Percentiles rank a stretch among this genome's conserved stretches.
Evolutionary conservation across 2,797 vertebrate genomes (phyloP).

Genomic region (Choloepus didactylus): DNA sequence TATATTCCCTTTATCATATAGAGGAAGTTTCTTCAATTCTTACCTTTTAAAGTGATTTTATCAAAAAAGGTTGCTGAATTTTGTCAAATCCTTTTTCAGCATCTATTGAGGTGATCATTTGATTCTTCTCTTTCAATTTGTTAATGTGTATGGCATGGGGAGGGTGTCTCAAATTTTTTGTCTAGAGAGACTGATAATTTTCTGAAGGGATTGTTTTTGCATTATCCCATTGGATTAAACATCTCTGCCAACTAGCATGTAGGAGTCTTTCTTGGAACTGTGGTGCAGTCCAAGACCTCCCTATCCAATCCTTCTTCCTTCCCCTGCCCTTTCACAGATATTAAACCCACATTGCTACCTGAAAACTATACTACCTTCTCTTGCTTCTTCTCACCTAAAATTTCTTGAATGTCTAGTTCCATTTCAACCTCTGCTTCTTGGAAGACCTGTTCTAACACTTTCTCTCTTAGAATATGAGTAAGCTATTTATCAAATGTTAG

Average conservation of each 20-base stretch:
- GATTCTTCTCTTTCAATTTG: no score
- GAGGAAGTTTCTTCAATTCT: no score
- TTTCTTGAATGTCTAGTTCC: not conserved
- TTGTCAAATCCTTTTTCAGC: no score
- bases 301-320: not conserved
- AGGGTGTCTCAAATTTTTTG: not conserved
- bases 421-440: not conserved
- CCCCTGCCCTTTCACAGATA: not conserved
- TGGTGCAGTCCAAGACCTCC: not conserved
- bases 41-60: no score
- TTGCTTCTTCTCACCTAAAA: not conserved
- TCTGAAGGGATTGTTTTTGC: not conserved
- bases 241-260: not conserved
- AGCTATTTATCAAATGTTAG: not conserved
- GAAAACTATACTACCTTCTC: not conserved
- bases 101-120: no score
- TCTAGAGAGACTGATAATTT: not conserved
- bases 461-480: not conserved
- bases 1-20: no score
- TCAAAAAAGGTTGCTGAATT: no score
- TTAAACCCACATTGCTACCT: not conserved
- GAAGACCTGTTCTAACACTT: not conserved
- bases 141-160: not conserved
- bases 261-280: not conserved
- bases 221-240: not conserved